Percentiles rank a stretch among this genome's conserved stretches.
Evolutionary conservation across 2,888 invertebrate species (phyloP).

Genomic region (Chloroclystis v-ata): DNA sequence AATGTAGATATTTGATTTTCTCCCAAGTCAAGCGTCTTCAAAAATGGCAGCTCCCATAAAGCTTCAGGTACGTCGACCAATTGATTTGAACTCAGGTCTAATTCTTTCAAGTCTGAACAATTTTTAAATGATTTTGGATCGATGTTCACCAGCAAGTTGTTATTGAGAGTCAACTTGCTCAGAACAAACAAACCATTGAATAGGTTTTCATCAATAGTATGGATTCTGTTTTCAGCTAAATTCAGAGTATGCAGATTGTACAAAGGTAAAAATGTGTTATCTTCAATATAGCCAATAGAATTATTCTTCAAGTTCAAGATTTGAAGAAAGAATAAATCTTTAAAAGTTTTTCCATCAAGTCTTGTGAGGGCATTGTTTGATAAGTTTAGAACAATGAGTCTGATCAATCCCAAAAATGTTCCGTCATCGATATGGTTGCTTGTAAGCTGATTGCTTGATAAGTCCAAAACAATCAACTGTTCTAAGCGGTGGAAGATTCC

Average conservation of each 20-base stretch:
- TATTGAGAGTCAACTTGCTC: constrained; percentile 90
- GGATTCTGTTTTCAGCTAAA: constrained; percentile 90
- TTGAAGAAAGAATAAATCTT: constrained; percentile 91
- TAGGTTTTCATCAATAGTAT: constrained; percentile 87
- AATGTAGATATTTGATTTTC: constrained; percentile 93
- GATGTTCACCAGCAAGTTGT: constrained; percentile 88
- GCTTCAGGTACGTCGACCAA: constrained; percentile 89
- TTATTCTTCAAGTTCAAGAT: constrained; percentile 91
- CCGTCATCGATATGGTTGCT: constrained; percentile 91
- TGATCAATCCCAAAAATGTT: constrained; percentile 90
- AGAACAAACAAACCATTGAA: constrained; percentile 91
- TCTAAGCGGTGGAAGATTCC: constrained; percentile 90
- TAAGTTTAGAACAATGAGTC: constrained; percentile 89
- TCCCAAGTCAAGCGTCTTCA: constrained; percentile 93
- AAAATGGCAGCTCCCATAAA: constrained; percentile 86
- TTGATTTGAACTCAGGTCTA: constrained; percentile 93
- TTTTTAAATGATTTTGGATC: constrained; percentile 91
- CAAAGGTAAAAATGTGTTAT: constrained; percentile 90
- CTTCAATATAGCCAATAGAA: constrained; percentile 91
- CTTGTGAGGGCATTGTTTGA: constrained; percentile 91
- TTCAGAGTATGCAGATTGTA: constrained; percentile 94
- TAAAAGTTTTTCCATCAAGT: constrained; percentile 90
- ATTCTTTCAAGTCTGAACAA: constrained; percentile 91
- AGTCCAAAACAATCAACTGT: constrained; percentile 88
- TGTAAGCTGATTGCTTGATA: constrained; percentile 90